phyloP scores from a whole-genome alignment of 2,797 vertebrate genomes.

The Rhynchonycteris naso region DNA sequence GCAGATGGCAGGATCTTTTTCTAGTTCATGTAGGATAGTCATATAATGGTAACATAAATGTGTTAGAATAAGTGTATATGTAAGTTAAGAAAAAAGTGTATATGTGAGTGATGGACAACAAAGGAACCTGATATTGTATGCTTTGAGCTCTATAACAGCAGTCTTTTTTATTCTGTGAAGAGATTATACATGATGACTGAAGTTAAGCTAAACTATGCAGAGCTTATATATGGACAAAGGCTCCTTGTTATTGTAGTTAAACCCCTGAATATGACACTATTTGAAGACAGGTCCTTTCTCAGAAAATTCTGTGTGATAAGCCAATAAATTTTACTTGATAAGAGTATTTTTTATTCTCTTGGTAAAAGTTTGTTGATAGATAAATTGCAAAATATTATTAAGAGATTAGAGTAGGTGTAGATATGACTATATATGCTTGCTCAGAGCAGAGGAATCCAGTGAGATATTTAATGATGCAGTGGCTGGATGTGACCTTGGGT shows the following conservation, averaged over 20 bases:
- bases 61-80: background rate
- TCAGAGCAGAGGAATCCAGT: background rate
- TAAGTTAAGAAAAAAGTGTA: background rate
- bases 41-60: background rate
- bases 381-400: background rate
- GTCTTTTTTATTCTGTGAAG: background rate
- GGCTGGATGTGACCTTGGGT: background rate
- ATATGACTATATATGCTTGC: background rate
- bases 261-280: background rate
- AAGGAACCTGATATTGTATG: background rate
- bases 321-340: background rate
- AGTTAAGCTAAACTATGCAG: background rate
- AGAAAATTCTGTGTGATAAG: background rate
- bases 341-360: background rate
- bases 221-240: background rate
- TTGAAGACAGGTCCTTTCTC: background rate
- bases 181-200: background rate
- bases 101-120: background rate
- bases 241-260: background rate
- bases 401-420: background rate
- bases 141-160: background rate
- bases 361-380: background rate
- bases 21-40: background rate
- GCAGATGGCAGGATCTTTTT: background rate
- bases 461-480: background rate